These are phyloP conservation scores for Micropoecilia bifurca DNA, from an alignment of 2,797 vertebrate species.

Conservation along the genomic window DNA sequence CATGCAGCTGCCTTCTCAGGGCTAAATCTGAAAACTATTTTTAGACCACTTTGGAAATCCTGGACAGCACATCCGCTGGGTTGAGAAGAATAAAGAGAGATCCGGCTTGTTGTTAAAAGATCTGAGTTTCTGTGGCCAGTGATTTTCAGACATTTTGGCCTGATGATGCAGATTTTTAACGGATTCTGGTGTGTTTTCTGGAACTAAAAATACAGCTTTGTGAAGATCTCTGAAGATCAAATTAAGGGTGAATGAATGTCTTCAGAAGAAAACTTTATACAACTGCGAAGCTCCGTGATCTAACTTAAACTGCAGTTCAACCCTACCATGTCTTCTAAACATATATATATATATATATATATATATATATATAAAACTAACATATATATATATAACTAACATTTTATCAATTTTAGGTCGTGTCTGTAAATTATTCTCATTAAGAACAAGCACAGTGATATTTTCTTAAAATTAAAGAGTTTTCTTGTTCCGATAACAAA, in stretches of 20 bases:
- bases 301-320: background rate
- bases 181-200: background rate
- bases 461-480: background rate
- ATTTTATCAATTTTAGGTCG: background rate
- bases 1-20: constrained; percentile 8
- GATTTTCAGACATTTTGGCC: background rate
- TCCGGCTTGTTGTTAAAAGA: background rate
- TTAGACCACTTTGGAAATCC: background rate
- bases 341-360: too few species aligned
- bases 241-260: background rate
- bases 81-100: background rate
- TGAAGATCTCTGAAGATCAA: background rate
- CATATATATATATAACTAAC: too few species aligned
- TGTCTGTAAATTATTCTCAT: background rate
- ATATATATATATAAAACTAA: too few species aligned
- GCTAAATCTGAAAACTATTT: background rate
- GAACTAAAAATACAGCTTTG: background rate
- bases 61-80: background rate
- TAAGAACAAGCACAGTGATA: background rate
- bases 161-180: background rate
- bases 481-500: background rate
- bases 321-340: background rate
- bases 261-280: background rate
- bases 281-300: background rate
- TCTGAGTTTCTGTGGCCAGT: background rate